Evolutionary conservation across 1,140 invertebrate genomes (phyloP), one percentile per base, ranked within the genome.

Genomic region (Sycophaga agraensis): DNA sequence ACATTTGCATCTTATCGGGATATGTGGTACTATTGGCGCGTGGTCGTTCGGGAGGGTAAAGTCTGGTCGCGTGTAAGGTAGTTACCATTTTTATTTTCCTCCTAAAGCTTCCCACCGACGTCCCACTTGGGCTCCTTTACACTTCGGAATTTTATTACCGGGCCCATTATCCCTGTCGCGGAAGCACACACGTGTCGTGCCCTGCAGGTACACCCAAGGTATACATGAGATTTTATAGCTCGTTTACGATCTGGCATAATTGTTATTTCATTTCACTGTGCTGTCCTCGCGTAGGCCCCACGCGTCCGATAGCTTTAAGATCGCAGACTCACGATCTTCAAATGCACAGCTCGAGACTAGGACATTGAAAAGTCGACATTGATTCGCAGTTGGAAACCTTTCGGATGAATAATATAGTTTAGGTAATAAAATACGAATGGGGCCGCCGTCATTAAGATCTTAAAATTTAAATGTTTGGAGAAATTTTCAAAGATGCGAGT

Each of bases 61-160:
- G 43, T 48, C 55, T 48, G 21, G 45, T 48, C 43, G 43, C 43
- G 42, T 37, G 28, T 37, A 57, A 57, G 31, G 43, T 21, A 57
- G 55, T 57, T 57, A 57, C 31, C 55, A 31, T 57, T 57, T 57
- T 57, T 57, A 57, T 57, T 57, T 48, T 46, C 56, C 43, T 35
- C 43, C 43, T 57, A 57, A 63, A 67, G 65, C 57, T 63, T 39
- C 60, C 62, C 57, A 59, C 65, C 60, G 54, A 59, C 63, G 57
- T 58, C 56, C 63, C 62, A 56, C 65, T 64, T 46, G 53, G 37
- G 21, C 45, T 61, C 59, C 49, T 42, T 53, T 51, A 46, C n/a
- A n/a, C 40, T 46, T 53, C 40, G 61, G 53, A 68, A 69, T 71
- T 73, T 73, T 73, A 72, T 72, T 69, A 69, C 68, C 54, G 49